Percentiles rank a stretch among this genome's conserved stretches.
Conservation (phyloP, 2,797 vertebrate genomes). For the Paguma larvata region DNA sequence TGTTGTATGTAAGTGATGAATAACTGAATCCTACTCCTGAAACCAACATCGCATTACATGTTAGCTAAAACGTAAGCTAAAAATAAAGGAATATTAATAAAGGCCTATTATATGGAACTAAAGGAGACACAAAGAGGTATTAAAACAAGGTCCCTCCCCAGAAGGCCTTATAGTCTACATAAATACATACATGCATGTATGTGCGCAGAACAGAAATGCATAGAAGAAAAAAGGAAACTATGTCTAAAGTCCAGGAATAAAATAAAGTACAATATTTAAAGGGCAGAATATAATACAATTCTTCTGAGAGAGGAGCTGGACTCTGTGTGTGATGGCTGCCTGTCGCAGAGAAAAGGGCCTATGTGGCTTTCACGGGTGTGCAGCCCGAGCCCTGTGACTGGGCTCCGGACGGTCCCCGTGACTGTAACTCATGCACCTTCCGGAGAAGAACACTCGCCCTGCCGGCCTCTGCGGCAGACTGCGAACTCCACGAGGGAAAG, state of each 20-base stretch:
- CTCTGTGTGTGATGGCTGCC: not conserved
- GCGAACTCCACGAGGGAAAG: not conserved
- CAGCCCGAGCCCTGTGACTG: not conserved
- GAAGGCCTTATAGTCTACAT: not conserved
- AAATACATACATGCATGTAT: not conserved
- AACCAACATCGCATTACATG: no score
- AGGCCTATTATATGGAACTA: not conserved
- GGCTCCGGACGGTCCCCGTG: not conserved
- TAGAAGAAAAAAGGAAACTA: not conserved
- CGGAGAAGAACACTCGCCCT: not conserved
- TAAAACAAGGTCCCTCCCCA: not conserved
- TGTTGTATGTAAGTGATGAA: no score
- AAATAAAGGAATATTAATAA: not conserved
- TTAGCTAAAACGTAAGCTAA: no score
- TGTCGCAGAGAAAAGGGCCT: not conserved
- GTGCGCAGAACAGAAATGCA: not conserved
- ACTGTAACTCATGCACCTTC: not conserved
- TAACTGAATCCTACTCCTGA: no score
- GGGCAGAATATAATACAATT: not conserved
- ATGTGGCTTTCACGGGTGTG: accelerated
- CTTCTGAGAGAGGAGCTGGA: not conserved
- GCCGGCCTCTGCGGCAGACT: not conserved
- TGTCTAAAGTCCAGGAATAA: not conserved
- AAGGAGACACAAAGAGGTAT: not conserved
- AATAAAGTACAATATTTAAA: not conserved